Conservation (phyloP, 2,888 invertebrate species). For the Drosophila niveifrons region DNA sequence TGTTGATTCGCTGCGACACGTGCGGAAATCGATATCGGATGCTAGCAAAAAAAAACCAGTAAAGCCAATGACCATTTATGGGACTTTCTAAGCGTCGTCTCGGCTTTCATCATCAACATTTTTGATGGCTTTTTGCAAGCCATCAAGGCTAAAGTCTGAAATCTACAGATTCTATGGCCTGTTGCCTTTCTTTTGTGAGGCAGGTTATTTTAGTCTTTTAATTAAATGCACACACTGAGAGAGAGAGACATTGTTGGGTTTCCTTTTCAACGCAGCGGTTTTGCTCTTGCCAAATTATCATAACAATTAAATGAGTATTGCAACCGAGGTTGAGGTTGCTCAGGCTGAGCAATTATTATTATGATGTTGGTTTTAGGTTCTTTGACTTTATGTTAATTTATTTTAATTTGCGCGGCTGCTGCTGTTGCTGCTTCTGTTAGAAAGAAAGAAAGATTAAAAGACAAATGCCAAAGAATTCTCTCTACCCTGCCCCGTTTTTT, state of each 20-base stretch:
- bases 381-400: conserved; percentile 75
- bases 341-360: conserved; percentile 34
- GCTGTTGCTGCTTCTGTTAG: conserved; percentile 20
- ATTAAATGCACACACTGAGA: conserved; percentile 22
- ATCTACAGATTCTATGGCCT: conserved; percentile 39
- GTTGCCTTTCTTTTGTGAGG: conserved; percentile 56
- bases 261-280: conserved; percentile 49
- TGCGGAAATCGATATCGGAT: conserved; percentile 47
- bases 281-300: conserved; percentile 59
- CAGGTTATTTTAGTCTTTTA: not conserved
- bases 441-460: conserved; percentile 45
- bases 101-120: conserved; percentile 51
- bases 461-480: conserved; percentile 46
- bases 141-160: conserved; percentile 38
- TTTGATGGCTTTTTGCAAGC: conserved; percentile 34
- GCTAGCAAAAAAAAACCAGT: not conserved
- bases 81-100: conserved; percentile 55
- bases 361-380: conserved; percentile 57
- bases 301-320: conserved; percentile 72
- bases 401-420: conserved; percentile 61
- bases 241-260: conserved; percentile 31
- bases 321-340: conserved; percentile 53
- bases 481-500: conserved; percentile 14
- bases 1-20: conserved; percentile 26
- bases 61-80: conserved; percentile 28